Conservation (phyloP, 2,113 vertebrate genomes). For the Hystrix brachyura region DNA sequence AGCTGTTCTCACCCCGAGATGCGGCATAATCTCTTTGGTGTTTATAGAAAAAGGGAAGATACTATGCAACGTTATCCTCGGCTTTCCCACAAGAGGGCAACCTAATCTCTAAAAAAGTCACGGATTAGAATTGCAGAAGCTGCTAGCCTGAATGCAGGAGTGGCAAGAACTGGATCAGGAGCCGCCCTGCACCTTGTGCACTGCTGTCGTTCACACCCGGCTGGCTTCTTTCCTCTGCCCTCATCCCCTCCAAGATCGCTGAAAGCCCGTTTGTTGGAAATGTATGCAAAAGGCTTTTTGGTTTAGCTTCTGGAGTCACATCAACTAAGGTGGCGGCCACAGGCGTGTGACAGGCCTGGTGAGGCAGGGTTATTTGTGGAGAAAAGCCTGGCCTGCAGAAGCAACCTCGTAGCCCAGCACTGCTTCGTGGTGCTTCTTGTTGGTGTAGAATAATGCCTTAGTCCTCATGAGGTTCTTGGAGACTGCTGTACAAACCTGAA, state of each 20-base stretch:
- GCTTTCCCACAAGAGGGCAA: constrained; percentile 81
- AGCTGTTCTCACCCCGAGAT: neutral
- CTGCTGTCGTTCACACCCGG: neutral
- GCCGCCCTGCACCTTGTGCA: rapidly evolving
- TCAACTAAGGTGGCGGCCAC: neutral
- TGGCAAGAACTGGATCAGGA: neutral
- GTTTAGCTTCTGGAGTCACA: neutral
- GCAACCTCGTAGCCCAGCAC: neutral
- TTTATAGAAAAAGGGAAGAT: neutral
- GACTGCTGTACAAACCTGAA: neutral
- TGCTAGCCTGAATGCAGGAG: neutral
- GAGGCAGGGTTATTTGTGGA: neutral
- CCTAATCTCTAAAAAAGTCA: constrained; percentile 50
- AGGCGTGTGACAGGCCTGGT: neutral
- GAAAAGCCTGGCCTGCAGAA: neutral
- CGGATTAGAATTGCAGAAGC: neutral
- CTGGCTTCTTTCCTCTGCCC: neutral
- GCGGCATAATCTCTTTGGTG: neutral
- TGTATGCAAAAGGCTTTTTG: neutral
- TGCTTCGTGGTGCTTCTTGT: neutral
- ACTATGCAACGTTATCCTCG: neutral
- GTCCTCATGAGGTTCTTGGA: neutral
- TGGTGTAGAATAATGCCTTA: neutral
- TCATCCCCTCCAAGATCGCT: neutral
- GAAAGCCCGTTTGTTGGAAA: neutral